phyloP scores from a whole-genome alignment of 2,888 invertebrate species.

The Ectemnius cavifrons region DNA sequence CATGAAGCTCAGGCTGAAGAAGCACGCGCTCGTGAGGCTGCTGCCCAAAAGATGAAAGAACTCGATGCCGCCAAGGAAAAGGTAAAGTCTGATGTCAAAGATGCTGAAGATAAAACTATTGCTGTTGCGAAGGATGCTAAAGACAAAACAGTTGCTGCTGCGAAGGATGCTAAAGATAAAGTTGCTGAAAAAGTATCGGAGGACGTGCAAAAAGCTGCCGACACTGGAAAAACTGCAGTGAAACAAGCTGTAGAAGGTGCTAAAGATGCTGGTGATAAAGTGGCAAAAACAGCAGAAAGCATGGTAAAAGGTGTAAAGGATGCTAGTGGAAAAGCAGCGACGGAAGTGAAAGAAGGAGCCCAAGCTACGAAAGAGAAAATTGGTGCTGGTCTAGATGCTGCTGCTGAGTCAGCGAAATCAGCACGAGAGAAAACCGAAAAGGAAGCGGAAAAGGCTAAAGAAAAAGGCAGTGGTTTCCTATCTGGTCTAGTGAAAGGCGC shows the following conservation, averaged over 20 bases:
- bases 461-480: slow-evolving; percentile 54
- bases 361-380: slow-evolving; percentile 35
- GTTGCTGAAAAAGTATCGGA: slow-evolving; percentile 28
- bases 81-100: slow-evolving; percentile 33
- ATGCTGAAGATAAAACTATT: slow-evolving; percentile 43
- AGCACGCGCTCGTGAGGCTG: slow-evolving; percentile 20
- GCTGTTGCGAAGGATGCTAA: slow-evolving; percentile 40
- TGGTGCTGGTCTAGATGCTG: slow-evolving; percentile 44
- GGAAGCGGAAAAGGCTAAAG: slow-evolving; percentile 53
- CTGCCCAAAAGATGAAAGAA: neutral
- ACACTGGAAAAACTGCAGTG: slow-evolving; percentile 75
- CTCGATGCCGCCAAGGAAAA: slow-evolving; percentile 11
- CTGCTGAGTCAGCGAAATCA: slow-evolving; percentile 47
- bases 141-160: slow-evolving; percentile 34
- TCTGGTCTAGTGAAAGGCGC: slow-evolving; percentile 62
- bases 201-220: slow-evolving; percentile 67
- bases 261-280: slow-evolving; percentile 19
- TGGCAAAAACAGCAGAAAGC: slow-evolving; percentile 42
- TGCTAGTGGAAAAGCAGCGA: slow-evolving; percentile 17
- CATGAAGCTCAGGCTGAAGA: slow-evolving; percentile 72
- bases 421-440: slow-evolving; percentile 57
- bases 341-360: slow-evolving; percentile 40
- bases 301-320: slow-evolving; percentile 45
- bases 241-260: slow-evolving; percentile 10
- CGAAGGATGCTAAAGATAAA: slow-evolving; percentile 48